phyloP scores from a whole-genome alignment of 2,797 vertebrate species.

The Myotis findleyi region DNA sequence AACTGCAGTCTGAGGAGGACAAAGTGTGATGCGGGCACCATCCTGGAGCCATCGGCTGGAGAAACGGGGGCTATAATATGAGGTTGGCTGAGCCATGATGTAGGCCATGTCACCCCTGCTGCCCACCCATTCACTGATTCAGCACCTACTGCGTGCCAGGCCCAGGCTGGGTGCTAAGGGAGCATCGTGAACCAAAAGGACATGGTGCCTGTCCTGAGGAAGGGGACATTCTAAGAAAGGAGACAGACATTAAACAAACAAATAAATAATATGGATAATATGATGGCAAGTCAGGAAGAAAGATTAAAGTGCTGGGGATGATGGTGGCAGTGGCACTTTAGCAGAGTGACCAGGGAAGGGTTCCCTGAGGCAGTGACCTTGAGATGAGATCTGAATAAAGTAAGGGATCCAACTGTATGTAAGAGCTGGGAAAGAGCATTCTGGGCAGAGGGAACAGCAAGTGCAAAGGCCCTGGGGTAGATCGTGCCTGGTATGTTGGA shows the following conservation, averaged over 20 bases:
- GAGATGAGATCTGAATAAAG: neutral
- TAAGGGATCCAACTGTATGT: neutral
- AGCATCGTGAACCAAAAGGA: neutral
- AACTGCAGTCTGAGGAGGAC: neutral
- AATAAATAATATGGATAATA: neutral
- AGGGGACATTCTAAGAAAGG: neutral
- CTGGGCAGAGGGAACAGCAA: neutral
- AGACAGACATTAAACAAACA: neutral
- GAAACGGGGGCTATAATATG: neutral
- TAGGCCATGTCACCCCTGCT: neutral
- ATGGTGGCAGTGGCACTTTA: neutral
- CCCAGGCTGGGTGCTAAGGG: neutral
- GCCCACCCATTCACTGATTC: neutral
- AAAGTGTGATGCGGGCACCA: too few species aligned
- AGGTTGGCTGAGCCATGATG: neutral
- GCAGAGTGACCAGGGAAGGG: neutral
- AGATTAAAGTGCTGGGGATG: neutral
- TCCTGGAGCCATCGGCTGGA: neutral
- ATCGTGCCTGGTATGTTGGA: neutral
- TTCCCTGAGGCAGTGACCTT: neutral
- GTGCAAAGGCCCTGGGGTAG: constrained; percentile 41
- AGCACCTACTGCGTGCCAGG: neutral
- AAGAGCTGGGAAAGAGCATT: neutral
- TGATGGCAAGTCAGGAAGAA: neutral
- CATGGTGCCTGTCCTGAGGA: neutral